Evolutionary conservation across 2,888 invertebrate genomes (phyloP).

Genomic region (Caenorhabditis zanzibari): DNA sequence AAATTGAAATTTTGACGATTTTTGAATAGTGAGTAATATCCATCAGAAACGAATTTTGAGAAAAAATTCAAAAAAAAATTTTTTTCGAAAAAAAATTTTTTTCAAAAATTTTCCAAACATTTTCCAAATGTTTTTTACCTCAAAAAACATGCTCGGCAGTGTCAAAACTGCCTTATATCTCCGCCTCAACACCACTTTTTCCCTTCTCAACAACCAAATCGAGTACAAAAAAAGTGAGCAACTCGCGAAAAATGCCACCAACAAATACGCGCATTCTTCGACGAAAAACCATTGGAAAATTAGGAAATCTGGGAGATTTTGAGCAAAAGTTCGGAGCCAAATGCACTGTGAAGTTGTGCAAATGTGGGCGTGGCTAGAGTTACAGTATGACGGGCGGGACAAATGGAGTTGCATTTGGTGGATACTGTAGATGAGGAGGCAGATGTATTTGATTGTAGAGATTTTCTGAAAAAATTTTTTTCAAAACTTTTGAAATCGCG

Average conservation of each 20-base stretch:
- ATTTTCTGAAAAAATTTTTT: conserved; percentile 34
- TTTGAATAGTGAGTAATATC: no score
- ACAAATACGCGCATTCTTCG: conserved; percentile 58
- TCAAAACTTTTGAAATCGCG: background rate
- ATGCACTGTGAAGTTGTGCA: conserved; percentile 50
- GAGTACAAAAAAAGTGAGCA: conserved; percentile 53
- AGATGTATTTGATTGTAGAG: conserved; percentile 45
- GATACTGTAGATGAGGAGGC: conserved; percentile 52
- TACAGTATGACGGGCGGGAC: conserved; percentile 38
- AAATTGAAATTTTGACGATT: background rate
- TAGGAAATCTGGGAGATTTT: conserved; percentile 51
- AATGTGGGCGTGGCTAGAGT: background rate
- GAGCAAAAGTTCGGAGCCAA: conserved; percentile 48
- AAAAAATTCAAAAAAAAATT: no score
- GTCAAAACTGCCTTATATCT: conserved; percentile 43
- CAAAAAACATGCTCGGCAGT: conserved; percentile 56
- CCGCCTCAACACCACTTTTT: conserved; percentile 25
- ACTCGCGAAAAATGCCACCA: conserved; percentile 44
- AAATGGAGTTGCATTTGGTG: conserved; percentile 60
- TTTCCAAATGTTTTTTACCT: conserved; percentile 44
- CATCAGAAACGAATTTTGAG: background rate
- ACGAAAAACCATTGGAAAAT: conserved; percentile 28
- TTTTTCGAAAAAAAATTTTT: background rate
- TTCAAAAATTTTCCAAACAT: background rate
- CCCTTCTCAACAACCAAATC: conserved; percentile 28